phyloP scores from a whole-genome alignment of 2,888 invertebrate genomes.

The Amphipoea oculea region DNA sequence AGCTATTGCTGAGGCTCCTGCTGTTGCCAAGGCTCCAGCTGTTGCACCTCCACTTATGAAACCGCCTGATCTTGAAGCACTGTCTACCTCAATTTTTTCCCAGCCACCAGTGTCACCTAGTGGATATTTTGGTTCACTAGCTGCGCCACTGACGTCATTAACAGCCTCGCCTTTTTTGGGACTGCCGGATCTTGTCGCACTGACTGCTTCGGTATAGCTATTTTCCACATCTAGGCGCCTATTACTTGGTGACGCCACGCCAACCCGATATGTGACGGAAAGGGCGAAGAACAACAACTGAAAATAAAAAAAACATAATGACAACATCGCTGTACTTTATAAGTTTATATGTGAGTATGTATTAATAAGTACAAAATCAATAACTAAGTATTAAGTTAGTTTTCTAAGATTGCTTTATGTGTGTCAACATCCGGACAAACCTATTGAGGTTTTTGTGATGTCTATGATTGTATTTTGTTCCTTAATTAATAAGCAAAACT shows the following conservation, averaged over 20 bases:
- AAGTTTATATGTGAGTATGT: not conserved
- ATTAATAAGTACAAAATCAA: not conserved
- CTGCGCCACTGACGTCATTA: not conserved
- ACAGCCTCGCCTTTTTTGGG: not conserved
- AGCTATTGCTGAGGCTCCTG: not conserved
- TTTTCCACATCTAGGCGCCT: not conserved
- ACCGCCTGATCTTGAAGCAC: conserved; percentile 11
- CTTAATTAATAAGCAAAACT: no score
- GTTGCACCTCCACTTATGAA: conserved; percentile 8
- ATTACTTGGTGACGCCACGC: conserved; percentile 5
- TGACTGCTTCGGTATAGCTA: not conserved
- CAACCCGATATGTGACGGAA: conserved; percentile 13
- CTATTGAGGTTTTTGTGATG: no score
- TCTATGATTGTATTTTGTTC: no score
- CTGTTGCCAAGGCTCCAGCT: not conserved
- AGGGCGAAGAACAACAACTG: conserved; percentile 40
- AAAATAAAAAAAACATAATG: conserved; percentile 30
- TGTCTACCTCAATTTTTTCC: not conserved
- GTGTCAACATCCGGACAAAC: no score
- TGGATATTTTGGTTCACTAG: not conserved
- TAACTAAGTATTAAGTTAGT: no score
- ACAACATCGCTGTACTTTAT: not conserved
- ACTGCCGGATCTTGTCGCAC: not conserved
- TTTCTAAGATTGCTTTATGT: no score
- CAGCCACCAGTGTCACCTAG: not conserved